Evolutionary conservation across 2,113 vertebrate species (phyloP).

Genomic region (Gopherus evgoodei): DNA sequence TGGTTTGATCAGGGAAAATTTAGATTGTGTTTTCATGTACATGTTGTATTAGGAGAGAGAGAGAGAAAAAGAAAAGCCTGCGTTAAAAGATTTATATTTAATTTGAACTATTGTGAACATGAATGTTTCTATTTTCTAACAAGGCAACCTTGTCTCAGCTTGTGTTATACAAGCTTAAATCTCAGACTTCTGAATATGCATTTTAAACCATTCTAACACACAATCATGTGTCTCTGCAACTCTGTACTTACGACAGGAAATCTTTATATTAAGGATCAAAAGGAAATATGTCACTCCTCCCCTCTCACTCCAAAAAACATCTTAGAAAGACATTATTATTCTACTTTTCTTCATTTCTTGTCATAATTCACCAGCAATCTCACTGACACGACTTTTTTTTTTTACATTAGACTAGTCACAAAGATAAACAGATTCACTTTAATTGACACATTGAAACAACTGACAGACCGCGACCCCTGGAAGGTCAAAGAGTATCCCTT

Average conservation of each 20-base stretch:
- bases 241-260: slow-evolving; percentile 62
- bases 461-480: background rate
- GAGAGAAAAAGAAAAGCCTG: background rate
- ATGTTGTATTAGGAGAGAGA: background rate
- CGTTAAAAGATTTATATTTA: background rate
- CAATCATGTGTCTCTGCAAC: background rate
- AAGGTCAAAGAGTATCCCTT: background rate
- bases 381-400: background rate
- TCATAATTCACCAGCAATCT: slow-evolving; percentile 28
- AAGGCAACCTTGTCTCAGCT: slow-evolving; percentile 10
- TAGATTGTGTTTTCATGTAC: slow-evolving; percentile 37
- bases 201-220: slow-evolving; percentile 42
- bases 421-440: slow-evolving; percentile 14
- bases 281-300: background rate
- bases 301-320: rapidly evolving
- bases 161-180: slow-evolving; percentile 28
- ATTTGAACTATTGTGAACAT: background rate
- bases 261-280: slow-evolving; percentile 62
- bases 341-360: slow-evolving; percentile 20
- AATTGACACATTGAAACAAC: slow-evolving; percentile 23
- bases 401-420: background rate
- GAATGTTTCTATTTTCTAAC: slow-evolving; percentile 48
- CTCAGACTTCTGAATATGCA: slow-evolving; percentile 35
- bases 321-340: slow-evolving; percentile 14
- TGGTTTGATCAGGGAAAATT: slow-evolving; percentile 5